Evolutionary conservation across 2,113 vertebrate genomes (phyloP), one percentile per base, ranked within the genome.

Genomic region (Cyanoderma ruficeps): DNA sequence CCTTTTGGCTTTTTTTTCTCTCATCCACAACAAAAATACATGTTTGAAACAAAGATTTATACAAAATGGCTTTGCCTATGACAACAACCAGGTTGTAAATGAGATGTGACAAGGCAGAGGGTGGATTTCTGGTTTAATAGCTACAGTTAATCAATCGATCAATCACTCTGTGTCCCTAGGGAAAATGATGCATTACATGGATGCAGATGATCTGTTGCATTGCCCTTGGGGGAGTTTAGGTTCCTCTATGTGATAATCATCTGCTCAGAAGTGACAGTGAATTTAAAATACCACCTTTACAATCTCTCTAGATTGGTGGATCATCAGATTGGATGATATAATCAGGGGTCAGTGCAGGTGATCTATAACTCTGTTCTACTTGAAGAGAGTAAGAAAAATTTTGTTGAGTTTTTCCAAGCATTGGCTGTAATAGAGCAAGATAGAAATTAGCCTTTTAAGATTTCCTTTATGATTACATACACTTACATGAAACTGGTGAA

Each of bases 111-210:
- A 94, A 87, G 74, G 44, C 37, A 84, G 37, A 84, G n/a, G 87
- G 78, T 87, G 61, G 53, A 72, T 93, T 95, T 94, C 78, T 91
- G 53, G 19, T 87, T 95, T 94, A 87, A 69, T 87, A 85, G 65
- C 87, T 65, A 24, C 67, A 94, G 59, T 95, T 82, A 93, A 96
- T 95, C 91, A 71, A 74, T 94, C 10, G 0, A 78, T 94, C 88
- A 80, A 61, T 95, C 89, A 85, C 46, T 69, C 39, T 30, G 0
- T 84, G 28, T 68, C 70, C 42, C 50, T 31, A 50, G 82, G 89
- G 71, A 68, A 83, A 85, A 70, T 8, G 30, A 27, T 69, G 59
- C 20, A 16, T 87, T 95, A 33, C 88, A 59, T 28, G 53, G 59
- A 35, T 77, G 33, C 16, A 47, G 42, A 70, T 87, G 63, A 85